A percentile compares a stretch with the other conserved stretches of the same genome.
phyloP scores from a whole-genome alignment of 2,797 vertebrate species.

The Pipistrellus pipistrellus region DNA sequence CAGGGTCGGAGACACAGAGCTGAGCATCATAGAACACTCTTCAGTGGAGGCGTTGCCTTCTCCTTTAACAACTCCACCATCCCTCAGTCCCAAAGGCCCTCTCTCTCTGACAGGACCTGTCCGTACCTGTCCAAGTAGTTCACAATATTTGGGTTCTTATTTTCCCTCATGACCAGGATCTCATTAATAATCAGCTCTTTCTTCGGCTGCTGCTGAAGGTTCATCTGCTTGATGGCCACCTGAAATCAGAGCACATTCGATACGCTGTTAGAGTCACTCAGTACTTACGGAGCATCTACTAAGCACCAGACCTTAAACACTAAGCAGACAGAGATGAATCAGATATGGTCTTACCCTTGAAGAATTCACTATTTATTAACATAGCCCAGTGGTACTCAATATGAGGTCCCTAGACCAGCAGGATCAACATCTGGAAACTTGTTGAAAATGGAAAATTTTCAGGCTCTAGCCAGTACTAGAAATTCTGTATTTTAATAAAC shows the following conservation, averaged over 20 bases:
- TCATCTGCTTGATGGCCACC: constrained; percentile 99
- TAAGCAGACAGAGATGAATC: constrained; percentile 29
- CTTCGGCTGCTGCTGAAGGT: constrained; percentile 98
- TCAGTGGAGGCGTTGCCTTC: background rate
- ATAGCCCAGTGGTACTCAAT: background rate
- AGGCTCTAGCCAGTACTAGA: background rate
- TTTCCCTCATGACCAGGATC: constrained; percentile 99
- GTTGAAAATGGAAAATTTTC: constrained; percentile 19
- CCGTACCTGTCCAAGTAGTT: constrained; percentile 98
- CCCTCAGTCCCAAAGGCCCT: background rate
- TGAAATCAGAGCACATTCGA: constrained; percentile 81
- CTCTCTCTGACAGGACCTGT: background rate
- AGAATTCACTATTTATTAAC: background rate
- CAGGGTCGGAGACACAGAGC: background rate
- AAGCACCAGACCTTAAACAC: constrained; percentile 14
- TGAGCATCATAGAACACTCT: background rate
- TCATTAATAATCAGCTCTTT: constrained; percentile 99
- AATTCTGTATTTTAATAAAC: background rate
- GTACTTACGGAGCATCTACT: background rate
- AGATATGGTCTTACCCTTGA: background rate
- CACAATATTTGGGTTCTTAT: constrained; percentile 99
- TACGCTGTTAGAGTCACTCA: background rate
- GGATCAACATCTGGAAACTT: background rate
- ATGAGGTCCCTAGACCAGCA: background rate
- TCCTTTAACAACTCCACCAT: background rate